A percentile compares a stretch with the other conserved stretches of the same genome.
Evolutionary conservation across 1,140 invertebrate species (phyloP).

Genomic region (Telenomus remus): DNA sequence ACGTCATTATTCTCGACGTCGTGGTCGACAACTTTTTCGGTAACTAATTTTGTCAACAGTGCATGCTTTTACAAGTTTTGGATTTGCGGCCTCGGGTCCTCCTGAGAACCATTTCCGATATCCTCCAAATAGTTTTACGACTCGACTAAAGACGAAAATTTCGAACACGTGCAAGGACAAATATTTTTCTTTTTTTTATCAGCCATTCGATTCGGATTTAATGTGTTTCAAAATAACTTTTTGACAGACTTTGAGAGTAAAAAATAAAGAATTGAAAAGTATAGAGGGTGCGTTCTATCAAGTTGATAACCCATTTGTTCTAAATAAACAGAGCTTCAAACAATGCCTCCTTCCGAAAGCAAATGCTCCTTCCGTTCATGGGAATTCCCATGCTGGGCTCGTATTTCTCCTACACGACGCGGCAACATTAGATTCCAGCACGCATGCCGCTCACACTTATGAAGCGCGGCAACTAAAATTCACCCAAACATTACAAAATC

Average conservation of each 20-base stretch:
- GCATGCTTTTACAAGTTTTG: constrained; percentile 41
- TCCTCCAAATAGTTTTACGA: constrained; percentile 30
- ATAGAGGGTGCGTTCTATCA: constrained; percentile 6
- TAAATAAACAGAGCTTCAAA: constrained; percentile 38
- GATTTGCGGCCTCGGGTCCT: constrained; percentile 13
- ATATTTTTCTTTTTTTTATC: constrained; percentile 7
- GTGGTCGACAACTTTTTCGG: constrained; percentile 46
- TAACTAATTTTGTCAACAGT: constrained; percentile 65
- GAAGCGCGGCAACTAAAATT: constrained; percentile 58
- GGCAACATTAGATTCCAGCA: constrained; percentile 60
- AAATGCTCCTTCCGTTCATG: constrained; percentile 60
- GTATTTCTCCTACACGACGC: constrained; percentile 33
- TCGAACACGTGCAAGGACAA: constrained; percentile 26
- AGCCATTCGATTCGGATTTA: background rate
- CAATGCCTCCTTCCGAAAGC: constrained; percentile 41
- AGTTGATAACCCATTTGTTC: constrained; percentile 22
- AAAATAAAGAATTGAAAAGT: constrained; percentile 11
- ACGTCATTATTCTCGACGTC: constrained; percentile 63
- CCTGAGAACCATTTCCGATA: background rate
- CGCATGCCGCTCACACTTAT: constrained; percentile 69
- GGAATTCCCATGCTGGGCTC: constrained; percentile 61
- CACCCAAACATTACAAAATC: constrained; percentile 16
- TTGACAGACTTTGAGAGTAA: constrained; percentile 3
- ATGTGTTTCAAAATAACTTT: background rate
- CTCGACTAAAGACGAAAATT: background rate